A percentile compares a stretch with the other conserved stretches of the same genome.
Conservation (phyloP, 1,140 invertebrate genomes). For the fruit fly (Drosophila melanogaster) region DNA sequence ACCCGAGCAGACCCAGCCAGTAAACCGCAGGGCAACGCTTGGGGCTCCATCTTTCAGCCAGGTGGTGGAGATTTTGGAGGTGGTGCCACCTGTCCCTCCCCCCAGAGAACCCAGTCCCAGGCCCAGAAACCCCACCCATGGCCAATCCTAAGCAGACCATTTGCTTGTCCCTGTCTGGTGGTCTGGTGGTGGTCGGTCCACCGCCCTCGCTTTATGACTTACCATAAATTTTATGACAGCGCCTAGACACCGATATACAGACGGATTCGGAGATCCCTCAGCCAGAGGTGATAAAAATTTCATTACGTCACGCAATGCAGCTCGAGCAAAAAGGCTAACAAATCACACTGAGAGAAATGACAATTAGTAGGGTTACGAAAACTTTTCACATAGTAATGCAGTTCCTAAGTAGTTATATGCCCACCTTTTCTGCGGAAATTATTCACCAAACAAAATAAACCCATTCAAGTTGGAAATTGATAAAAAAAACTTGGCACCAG, state of each 20-base stretch:
- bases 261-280: constrained; percentile 45
- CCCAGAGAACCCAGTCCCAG: constrained; percentile 7
- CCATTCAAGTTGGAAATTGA: constrained; percentile 45
- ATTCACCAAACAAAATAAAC: no score
- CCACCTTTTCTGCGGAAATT: no score
- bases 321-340: constrained; percentile 11
- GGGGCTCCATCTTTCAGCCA: constrained; percentile 1
- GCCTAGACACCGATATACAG: constrained; percentile 65
- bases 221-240: constrained; percentile 79
- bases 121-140: constrained; percentile 10
- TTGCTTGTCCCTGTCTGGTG: constrained; percentile 3
- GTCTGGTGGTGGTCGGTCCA: constrained; percentile 11
- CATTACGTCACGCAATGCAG: constrained; percentile 75
- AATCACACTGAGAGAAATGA: background rate
- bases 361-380: no score
- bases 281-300: constrained; percentile 76
- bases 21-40: constrained; percentile 36
- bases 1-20: constrained; percentile 60
- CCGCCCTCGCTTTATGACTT: constrained; percentile 67
- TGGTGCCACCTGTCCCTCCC: constrained; percentile 34
- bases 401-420: no score
- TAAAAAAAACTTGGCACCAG: constrained; percentile 57
- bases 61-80: background rate
- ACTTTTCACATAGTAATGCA: no score
- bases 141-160: constrained; percentile 18